Evolutionary conservation across 2,888 invertebrate genomes (phyloP).

Genomic region (Nymphalis polychloros): DNA sequence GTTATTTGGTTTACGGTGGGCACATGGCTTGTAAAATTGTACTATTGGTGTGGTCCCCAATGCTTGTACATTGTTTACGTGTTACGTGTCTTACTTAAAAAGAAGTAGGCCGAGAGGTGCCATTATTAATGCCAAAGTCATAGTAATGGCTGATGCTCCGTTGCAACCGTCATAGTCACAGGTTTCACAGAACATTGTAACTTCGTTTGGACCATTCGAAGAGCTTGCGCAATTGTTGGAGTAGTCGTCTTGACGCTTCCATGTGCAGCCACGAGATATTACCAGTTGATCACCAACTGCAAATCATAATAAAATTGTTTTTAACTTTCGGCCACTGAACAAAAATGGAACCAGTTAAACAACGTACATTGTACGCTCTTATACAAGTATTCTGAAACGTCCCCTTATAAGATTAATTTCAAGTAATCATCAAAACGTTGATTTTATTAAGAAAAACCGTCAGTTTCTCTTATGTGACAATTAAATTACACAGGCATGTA

Average conservation of each 20-base stretch:
- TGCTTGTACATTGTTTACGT: not conserved
- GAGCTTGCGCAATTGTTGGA: conserved; percentile 76
- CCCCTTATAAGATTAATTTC: no score
- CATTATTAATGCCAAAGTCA: conserved; percentile 66
- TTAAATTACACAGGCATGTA: no score
- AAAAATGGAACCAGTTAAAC: no score
- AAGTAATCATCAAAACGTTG: no score
- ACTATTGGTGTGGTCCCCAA: conserved; percentile 38
- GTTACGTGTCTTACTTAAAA: conserved; percentile 61
- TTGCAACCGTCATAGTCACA: conserved; percentile 87
- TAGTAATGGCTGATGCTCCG: conserved; percentile 74
- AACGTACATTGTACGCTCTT: no score
- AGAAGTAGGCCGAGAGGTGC: conserved; percentile 67
- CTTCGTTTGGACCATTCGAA: conserved; percentile 73
- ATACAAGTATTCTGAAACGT: no score
- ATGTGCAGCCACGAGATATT: conserved; percentile 82
- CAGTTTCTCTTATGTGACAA: no score
- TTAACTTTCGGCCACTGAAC: not conserved
- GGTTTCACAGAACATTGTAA: conserved; percentile 84
- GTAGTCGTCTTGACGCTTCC: conserved; percentile 79
- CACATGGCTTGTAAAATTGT: conserved; percentile 33
- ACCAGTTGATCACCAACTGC: conserved; percentile 78
- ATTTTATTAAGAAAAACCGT: no score
- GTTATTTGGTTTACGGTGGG: conserved; percentile 41
- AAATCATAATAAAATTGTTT: conserved; percentile 44